Conservation (phyloP, 2,888 invertebrate genomes). For the Hanleya hanleyi region DNA sequence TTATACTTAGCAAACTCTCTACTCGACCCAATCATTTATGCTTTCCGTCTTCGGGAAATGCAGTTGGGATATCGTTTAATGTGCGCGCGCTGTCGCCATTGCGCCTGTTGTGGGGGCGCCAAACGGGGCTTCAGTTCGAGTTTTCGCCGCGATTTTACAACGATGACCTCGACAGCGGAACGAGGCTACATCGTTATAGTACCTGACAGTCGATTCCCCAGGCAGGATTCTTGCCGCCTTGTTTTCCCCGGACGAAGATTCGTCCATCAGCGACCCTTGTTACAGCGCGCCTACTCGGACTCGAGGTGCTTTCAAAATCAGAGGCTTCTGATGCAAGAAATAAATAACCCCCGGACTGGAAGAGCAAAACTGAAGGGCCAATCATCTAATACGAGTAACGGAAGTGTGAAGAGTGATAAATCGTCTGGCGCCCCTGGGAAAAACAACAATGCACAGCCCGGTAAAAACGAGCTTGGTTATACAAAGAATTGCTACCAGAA, state of each 20-base stretch:
- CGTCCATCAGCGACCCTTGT: not conserved
- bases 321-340: too few species aligned
- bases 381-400: too few species aligned
- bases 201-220: not conserved
- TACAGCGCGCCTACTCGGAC: not conserved
- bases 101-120: not conserved
- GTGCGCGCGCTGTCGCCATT: slow-evolving; percentile 4
- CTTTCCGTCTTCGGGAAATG: slow-evolving; percentile 52
- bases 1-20: slow-evolving; percentile 51
- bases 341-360: too few species aligned
- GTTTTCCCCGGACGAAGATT: not conserved
- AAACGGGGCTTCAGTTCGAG: not conserved
- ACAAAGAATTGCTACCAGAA: too few species aligned
- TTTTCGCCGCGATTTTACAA: not conserved
- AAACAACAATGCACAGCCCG: too few species aligned
- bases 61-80: slow-evolving; percentile 46
- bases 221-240: not conserved
- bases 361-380: too few species aligned
- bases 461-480: too few species aligned
- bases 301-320: too few species aligned
- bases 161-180: not conserved
- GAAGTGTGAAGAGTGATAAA: too few species aligned
- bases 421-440: too few species aligned
- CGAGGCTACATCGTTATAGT: not conserved
- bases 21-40: slow-evolving; percentile 59